Evolutionary conservation across 2,113 vertebrate genomes (phyloP).

Genomic region (Myotis davidii): DNA sequence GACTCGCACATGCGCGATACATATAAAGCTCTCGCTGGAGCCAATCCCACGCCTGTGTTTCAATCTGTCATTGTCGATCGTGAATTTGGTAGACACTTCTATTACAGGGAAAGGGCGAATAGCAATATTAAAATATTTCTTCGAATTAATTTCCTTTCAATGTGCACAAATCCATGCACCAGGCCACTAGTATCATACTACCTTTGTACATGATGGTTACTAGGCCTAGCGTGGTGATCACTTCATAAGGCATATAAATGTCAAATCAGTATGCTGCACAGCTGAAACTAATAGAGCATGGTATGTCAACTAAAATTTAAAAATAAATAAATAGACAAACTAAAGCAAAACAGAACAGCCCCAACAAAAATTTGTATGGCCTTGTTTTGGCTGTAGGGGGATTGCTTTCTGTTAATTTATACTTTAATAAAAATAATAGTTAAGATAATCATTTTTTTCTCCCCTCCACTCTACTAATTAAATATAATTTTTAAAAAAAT

Average conservation of each 20-base stretch:
- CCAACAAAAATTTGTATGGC: slow-evolving; percentile 46
- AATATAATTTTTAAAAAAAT: neutral
- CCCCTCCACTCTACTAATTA: slow-evolving; percentile 56
- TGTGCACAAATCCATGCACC: no score
- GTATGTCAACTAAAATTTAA: neutral
- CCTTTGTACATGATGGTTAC: neutral
- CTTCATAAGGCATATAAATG: neutral
- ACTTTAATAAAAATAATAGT: slow-evolving; percentile 37
- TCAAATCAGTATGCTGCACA: neutral
- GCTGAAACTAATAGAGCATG: neutral
- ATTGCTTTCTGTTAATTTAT: slow-evolving; percentile 58
- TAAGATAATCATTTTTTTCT: slow-evolving; percentile 46
- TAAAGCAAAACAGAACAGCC: neutral
- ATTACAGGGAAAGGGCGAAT: no score
- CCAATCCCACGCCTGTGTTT: no score
- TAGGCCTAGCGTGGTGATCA: neutral
- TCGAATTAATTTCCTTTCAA: no score
- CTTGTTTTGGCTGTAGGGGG: slow-evolving; percentile 41
- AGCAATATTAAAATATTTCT: no score
- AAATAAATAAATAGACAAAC: neutral
- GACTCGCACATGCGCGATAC: no score
- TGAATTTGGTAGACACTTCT: no score
- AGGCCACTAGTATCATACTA: no score
- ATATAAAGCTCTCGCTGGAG: no score
- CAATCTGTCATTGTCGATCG: no score